These are phyloP conservation scores for Zoroaster sp. DNA, from an alignment of 53 echinoderm and acorn worm genomes.

Conservation along the genomic window DNA sequence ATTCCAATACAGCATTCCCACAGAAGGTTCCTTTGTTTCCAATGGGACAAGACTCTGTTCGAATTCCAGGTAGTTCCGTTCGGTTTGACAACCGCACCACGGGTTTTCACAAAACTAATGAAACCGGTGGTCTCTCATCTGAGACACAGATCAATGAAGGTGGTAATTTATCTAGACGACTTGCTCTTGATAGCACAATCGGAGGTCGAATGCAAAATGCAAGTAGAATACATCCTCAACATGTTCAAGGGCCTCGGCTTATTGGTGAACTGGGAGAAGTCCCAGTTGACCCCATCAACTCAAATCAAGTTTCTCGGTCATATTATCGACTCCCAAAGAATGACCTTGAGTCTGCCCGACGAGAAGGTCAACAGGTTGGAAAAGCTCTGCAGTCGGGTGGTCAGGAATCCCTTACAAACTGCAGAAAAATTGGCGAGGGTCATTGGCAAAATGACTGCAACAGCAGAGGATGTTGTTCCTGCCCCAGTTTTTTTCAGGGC, in stretches of 20 bases:
- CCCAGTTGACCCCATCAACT: slow-evolving; percentile 18
- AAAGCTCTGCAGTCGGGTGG: slow-evolving; percentile 8
- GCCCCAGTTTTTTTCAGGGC: slow-evolving; percentile 42
- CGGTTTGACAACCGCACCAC: slow-evolving; percentile 32
- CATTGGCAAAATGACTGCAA: slow-evolving; percentile 48
- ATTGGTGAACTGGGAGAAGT: slow-evolving; percentile 52
- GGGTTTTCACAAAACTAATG: slow-evolving; percentile 50
- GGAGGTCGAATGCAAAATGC: not conserved
- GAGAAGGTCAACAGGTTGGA: slow-evolving; percentile 19
- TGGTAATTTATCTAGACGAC: slow-evolving; percentile 41
- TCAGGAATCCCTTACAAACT: not conserved
- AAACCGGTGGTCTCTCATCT: slow-evolving; percentile 37
- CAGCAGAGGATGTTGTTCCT: slow-evolving; percentile 14
- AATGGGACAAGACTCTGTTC: slow-evolving; percentile 32
- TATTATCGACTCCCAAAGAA: slow-evolving; percentile 22
- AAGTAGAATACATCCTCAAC: slow-evolving; percentile 5
- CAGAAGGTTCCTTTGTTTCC: slow-evolving; percentile 32
- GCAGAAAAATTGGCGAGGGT: slow-evolving; percentile 38
- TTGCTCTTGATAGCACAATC: slow-evolving; percentile 9
- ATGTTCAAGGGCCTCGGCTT: slow-evolving; percentile 40
- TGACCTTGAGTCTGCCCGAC: slow-evolving; percentile 45
- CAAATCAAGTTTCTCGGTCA: slow-evolving; percentile 37
- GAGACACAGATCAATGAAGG: not conserved
- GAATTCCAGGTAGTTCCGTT: slow-evolving; percentile 46
- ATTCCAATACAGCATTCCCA: not conserved